These are phyloP conservation scores for Coilia nasus DNA, from an alignment of 2,797 vertebrate genomes.

Conservation along the genomic window DNA sequence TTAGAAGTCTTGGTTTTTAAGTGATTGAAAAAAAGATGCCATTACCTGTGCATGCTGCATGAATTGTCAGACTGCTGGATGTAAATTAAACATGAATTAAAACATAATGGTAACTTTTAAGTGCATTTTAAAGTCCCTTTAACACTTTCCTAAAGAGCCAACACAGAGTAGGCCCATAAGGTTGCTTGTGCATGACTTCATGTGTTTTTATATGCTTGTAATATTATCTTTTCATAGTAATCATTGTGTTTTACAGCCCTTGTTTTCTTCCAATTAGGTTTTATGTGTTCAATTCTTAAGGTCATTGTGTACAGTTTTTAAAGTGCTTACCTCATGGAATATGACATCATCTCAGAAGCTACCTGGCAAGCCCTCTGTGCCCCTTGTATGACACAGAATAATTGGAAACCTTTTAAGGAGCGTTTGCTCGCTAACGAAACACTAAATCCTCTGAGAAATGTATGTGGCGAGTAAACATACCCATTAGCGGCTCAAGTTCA, in stretches of 20 bases:
- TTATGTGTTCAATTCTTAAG: constrained; percentile 3
- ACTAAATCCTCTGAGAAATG: not conserved
- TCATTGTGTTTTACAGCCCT: constrained; percentile 1
- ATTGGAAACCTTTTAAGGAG: not conserved
- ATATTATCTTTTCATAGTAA: constrained; percentile 26
- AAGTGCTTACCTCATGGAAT: constrained; percentile 12
- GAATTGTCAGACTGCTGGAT: not conserved
- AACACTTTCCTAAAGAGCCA: constrained; percentile 44
- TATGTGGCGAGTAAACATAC: not conserved
- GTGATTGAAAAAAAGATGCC: not conserved
- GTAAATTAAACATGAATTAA: constrained; percentile 38
- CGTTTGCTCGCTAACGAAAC: not conserved
- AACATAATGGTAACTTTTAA: constrained; percentile 42
- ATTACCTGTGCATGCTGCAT: not conserved
- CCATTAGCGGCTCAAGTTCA: not conserved
- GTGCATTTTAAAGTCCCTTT: constrained; percentile 56
- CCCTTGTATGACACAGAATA: not conserved
- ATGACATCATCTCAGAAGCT: not conserved
- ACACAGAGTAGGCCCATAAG: constrained; percentile 22
- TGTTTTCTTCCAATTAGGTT: constrained; percentile 15
- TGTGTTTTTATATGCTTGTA: constrained; percentile 32
- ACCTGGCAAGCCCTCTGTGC: not conserved
- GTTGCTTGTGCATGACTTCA: constrained; percentile 34
- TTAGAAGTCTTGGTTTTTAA: not conserved
- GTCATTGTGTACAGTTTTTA: not conserved